Percentiles rank a stretch among this genome's conserved stretches.
Conservation (phyloP, 1,140 invertebrate genomes). For the Samia ricini region DNA sequence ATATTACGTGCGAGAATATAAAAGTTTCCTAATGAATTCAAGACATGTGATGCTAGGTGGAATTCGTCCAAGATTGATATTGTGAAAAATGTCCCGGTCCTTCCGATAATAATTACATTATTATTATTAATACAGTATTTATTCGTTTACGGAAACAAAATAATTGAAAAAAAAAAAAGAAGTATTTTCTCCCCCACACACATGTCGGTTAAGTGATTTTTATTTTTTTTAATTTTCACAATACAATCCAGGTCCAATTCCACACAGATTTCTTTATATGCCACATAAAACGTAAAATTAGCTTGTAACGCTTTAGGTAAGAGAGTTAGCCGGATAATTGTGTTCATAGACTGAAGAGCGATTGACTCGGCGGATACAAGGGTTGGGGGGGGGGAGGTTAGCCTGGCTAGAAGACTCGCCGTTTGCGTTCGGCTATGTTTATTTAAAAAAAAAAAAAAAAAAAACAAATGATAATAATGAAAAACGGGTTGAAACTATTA, state of each 20-base stretch:
- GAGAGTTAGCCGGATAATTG: conserved; percentile 75
- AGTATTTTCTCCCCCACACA: too few relatives aligned
- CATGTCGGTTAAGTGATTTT: too few relatives aligned
- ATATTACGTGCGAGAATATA: conserved; percentile 64
- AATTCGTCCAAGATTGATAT: conserved; percentile 49
- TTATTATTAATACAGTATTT: conserved; percentile 2
- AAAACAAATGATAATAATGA: background rate
- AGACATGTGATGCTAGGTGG: conserved; percentile 63
- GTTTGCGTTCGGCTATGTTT: conserved; percentile 14
- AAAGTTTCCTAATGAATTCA: conserved; percentile 54
- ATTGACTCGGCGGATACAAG: conserved; percentile 17
- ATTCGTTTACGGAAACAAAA: too few relatives aligned
- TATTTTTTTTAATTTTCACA: too few relatives aligned
- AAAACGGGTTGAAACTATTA: conserved; percentile 12
- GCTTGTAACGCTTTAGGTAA: conserved; percentile 76
- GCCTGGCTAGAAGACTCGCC: conserved; percentile 14
- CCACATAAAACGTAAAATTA: conserved; percentile 71
- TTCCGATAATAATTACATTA: conserved; percentile 7
- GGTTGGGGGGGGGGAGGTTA: background rate
- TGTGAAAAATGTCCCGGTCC: conserved; percentile 23
- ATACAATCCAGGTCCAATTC: conserved; percentile 34
- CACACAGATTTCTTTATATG: conserved; percentile 57
- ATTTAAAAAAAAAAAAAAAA: background rate
- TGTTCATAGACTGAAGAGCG: conserved; percentile 72
- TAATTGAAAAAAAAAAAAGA: too few relatives aligned